Conservation (phyloP, 2,797 vertebrate genomes). For the Fistularia commersonii region DNA sequence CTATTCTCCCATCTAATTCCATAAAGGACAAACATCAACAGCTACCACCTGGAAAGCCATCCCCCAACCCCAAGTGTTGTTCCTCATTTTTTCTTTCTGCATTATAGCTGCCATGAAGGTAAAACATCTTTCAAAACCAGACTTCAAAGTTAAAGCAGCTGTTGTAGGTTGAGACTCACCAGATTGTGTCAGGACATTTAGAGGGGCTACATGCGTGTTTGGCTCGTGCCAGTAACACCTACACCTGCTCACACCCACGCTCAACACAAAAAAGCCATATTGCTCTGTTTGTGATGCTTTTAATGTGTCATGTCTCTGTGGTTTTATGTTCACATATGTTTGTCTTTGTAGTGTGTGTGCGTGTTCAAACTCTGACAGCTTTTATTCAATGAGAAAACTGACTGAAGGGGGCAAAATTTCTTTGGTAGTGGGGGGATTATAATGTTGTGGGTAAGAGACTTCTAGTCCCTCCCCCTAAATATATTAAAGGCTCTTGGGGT, state of each 20-base stretch:
- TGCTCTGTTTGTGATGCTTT: slow-evolving; percentile 26
- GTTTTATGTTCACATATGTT: slow-evolving; percentile 29
- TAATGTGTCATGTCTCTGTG: slow-evolving; percentile 21
- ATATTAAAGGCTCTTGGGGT: too few relatives aligned
- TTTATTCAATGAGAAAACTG: slow-evolving; percentile 17
- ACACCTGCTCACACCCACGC: slow-evolving; percentile 22
- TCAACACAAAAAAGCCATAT: slow-evolving; percentile 14
- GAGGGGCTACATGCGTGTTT: slow-evolving; percentile 11
- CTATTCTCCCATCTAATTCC: slow-evolving; percentile 39
- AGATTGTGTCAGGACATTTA: slow-evolving; percentile 32
- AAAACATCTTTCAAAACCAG: slow-evolving; percentile 34
- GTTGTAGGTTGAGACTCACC: slow-evolving; percentile 35
- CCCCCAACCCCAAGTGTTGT: slow-evolving; percentile 26
- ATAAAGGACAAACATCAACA: slow-evolving; percentile 42
- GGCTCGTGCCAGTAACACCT: slow-evolving; percentile 17
- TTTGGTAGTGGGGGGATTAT: too few relatives aligned
- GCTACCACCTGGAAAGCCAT: slow-evolving; percentile 28
- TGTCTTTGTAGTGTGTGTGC: slow-evolving; percentile 11
- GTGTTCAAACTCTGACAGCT: slow-evolving; percentile 23
- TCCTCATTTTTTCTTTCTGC: slow-evolving; percentile 45
- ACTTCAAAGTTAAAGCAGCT: slow-evolving; percentile 52
- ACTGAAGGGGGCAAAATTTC: not conserved
- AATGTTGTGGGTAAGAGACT: too few relatives aligned
- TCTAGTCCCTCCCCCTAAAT: too few relatives aligned
- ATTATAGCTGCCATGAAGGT: slow-evolving; percentile 47